These are phyloP conservation scores for Poeciliopsis turneri DNA, from an alignment of 2,797 vertebrate species.

Conservation along the genomic window DNA sequence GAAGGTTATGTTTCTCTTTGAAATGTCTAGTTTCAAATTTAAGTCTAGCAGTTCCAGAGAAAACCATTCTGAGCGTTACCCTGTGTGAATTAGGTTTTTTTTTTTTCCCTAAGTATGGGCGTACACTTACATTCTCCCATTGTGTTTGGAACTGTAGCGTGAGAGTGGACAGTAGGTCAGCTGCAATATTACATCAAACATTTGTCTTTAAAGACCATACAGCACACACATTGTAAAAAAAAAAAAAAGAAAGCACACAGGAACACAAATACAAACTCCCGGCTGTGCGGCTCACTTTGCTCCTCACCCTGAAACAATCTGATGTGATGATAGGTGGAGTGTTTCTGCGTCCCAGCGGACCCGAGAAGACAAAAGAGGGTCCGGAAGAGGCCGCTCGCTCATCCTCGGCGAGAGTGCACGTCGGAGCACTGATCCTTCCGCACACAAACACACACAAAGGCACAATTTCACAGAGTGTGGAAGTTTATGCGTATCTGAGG, in stretches of 20 bases:
- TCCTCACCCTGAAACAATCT: constrained; percentile 61
- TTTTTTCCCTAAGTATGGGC: constrained; percentile 18
- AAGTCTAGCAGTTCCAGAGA: not conserved
- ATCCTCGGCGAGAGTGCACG: constrained; percentile 36
- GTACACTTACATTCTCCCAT: constrained; percentile 56
- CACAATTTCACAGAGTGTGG: not conserved
- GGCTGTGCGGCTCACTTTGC: constrained; percentile 18
- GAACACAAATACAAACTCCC: constrained; percentile 25
- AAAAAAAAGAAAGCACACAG: constrained; percentile 16
- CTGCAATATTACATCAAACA: constrained; percentile 70
- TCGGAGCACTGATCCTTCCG: constrained; percentile 7
- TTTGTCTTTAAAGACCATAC: constrained; percentile 47
- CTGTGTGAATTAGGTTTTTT: not conserved
- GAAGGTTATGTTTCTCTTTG: not conserved
- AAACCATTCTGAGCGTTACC: constrained; percentile 4
- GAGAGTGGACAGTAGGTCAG: constrained; percentile 63
- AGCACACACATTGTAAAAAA: constrained; percentile 26
- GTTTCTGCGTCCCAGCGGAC: constrained; percentile 44
- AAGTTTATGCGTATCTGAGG: not conserved
- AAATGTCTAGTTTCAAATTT: not conserved
- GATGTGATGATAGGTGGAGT: constrained; percentile 57
- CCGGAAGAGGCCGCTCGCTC: constrained; percentile 53
- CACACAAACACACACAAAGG: constrained; percentile 1
- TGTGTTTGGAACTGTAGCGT: constrained; percentile 63
- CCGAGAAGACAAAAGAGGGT: constrained; percentile 62